phyloP scores from a whole-genome alignment of 2,888 invertebrate species.

The Unio delphinus region DNA sequence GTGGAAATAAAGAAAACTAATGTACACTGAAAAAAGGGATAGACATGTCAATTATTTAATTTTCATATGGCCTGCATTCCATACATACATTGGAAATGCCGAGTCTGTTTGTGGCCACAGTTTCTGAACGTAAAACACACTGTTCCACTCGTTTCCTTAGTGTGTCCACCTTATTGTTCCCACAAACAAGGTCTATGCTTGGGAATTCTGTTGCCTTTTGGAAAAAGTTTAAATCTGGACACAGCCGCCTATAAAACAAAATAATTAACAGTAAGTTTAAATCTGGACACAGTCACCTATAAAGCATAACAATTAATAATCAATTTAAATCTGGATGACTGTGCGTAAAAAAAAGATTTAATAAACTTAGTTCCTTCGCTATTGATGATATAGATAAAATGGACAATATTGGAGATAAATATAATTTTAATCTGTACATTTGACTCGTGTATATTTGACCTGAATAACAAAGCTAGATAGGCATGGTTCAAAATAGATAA shows the following conservation, averaged over 20 bases:
- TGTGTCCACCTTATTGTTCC: slow-evolving; percentile 80
- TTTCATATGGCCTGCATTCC: background rate
- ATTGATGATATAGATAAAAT: no score
- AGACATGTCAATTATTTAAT: background rate
- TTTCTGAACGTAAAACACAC: slow-evolving; percentile 87
- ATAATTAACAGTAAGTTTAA: background rate
- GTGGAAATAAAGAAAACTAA: background rate
- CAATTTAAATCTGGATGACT: no score
- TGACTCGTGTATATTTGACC: no score
- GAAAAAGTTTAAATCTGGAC: slow-evolving; percentile 97
- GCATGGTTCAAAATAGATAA: no score
- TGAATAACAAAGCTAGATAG: no score
- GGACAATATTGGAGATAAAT: no score
- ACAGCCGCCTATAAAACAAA: slow-evolving; percentile 79
- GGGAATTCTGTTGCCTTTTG: slow-evolving; percentile 95
- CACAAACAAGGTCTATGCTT: slow-evolving; percentile 84
- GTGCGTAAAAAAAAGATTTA: no score
- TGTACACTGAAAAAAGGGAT: background rate
- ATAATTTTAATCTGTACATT: no score
- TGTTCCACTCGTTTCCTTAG: slow-evolving; percentile 91
- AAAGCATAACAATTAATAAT: background rate
- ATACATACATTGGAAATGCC: slow-evolving; percentile 87
- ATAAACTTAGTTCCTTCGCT: no score
- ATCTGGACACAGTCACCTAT: background rate
- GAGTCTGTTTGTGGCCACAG: slow-evolving; percentile 88